These are phyloP conservation scores for Psococerastis gibbosa DNA, from an alignment of 2,888 invertebrate species.

Conservation along the genomic window DNA sequence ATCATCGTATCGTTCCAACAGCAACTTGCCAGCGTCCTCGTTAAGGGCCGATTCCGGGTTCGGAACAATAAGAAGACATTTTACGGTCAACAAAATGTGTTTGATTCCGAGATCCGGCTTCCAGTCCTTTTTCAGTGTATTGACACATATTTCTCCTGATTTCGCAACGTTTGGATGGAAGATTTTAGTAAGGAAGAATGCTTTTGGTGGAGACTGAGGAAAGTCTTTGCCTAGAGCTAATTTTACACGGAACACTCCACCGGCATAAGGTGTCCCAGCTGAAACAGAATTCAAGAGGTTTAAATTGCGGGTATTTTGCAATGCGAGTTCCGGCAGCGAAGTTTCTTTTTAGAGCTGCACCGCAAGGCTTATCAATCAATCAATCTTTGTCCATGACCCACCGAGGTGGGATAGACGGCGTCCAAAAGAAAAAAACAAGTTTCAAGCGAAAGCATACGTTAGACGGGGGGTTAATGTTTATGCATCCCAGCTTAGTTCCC, in stretches of 20 bases:
- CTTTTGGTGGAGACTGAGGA: conserved; percentile 81
- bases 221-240: conserved; percentile 81
- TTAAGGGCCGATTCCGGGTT: conserved; percentile 95
- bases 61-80: conserved; percentile 90
- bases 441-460: background rate
- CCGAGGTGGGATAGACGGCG: too few species aligned
- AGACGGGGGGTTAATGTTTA: too few species aligned
- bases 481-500: too few species aligned
- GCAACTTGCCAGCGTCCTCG: conserved; percentile 87
- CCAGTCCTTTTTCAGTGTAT: conserved; percentile 93
- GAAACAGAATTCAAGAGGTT: conserved; percentile 21
- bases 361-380: too few species aligned
- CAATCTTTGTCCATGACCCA: too few species aligned
- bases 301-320: conserved; percentile 3
- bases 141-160: conserved; percentile 92
- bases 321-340: too few species aligned
- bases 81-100: conserved; percentile 82
- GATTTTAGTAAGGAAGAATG: conserved; percentile 82
- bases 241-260: conserved; percentile 77
- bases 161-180: conserved; percentile 93
- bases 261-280: conserved; percentile 83
- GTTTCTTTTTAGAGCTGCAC: too few species aligned
- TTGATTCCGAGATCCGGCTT: conserved; percentile 86
- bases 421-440: too few species aligned
- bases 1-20: conserved; percentile 82